Evolutionary conservation across 2,113 vertebrate genomes (phyloP).

Genomic region (Cyanoramphus novaezelandiae): DNA sequence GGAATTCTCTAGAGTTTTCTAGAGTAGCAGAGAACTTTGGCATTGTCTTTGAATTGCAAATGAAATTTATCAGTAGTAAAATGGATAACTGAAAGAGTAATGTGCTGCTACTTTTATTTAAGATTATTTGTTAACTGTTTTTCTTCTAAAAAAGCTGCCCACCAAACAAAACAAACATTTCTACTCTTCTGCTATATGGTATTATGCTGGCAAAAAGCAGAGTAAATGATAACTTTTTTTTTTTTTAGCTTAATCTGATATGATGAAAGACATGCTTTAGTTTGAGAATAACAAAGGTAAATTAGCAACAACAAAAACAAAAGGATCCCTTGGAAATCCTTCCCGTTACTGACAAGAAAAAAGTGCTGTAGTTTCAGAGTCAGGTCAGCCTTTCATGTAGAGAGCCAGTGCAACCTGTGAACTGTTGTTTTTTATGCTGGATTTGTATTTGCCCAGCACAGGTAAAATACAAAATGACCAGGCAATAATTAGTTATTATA

Average conservation of each 20-base stretch:
- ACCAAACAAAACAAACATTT: neutral
- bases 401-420: neutral
- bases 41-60: neutral
- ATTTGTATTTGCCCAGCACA: neutral
- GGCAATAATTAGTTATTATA: neutral
- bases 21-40: neutral
- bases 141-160: neutral
- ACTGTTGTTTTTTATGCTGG: neutral
- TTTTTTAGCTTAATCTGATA: neutral
- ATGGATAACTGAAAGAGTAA: neutral
- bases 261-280: neutral
- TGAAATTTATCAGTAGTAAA: neutral
- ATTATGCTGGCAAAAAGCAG: neutral
- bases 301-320: neutral
- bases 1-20: neutral
- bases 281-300: neutral
- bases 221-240: neutral
- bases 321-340: neutral
- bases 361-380: accelerated
- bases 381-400: neutral
- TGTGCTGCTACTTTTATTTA: neutral
- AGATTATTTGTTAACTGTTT: neutral
- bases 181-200: neutral
- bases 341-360: neutral
- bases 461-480: neutral